Evolutionary conservation across 2,113 vertebrate species (phyloP), one percentile per base, ranked within the genome.

Genomic region (Leptobrachium ailaonicum): DNA sequence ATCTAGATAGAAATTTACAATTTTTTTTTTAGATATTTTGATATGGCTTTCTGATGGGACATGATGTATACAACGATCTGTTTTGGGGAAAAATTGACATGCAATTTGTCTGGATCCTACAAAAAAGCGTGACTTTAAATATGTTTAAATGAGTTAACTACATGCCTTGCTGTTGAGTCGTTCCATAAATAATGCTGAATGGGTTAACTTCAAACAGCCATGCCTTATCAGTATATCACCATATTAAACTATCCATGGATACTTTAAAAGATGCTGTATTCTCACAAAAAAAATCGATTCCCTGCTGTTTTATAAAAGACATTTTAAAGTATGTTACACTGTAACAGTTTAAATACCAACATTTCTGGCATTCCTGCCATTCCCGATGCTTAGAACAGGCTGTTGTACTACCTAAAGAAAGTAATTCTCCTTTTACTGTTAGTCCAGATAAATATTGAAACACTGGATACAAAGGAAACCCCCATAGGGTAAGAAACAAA

Each of bases 331-430:
- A 70, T 81, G 79, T 68, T 81, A 71, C 79, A 62, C 79, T 50
- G 64, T 74, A 75, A 58, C 72, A 80, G 60, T 68, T 67, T 67
- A 73, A 81, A 81, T 81, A 69, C 72, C 72, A 60, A 45, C 43
- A 14, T 82, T 85, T 82, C 53, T 13, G 0, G 32, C 78, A 88
- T 89, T 87, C 86, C 82, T 77, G 82, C 83, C 85, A 84, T 89
- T 87, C 85, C 88, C 82, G 40, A 64, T 82, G 50, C 56, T 66
- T 73, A 83, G 78, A 0, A 69, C 43, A 77, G 70, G 77, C 85
- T 83, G 67, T 77, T 63, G 74, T 85, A 75, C 85, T 0, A 0
- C 75, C 82, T 83, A 83, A 74, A 83, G 64, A 41, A 32, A 72
- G 60, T 44, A 70, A n/a, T 72, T 70, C 71, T 74, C 71, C 6